A percentile compares a stretch with the other conserved stretches of the same genome.
Conservation (phyloP, 1,140 invertebrate genomes). For the Drosophila orena region DNA sequence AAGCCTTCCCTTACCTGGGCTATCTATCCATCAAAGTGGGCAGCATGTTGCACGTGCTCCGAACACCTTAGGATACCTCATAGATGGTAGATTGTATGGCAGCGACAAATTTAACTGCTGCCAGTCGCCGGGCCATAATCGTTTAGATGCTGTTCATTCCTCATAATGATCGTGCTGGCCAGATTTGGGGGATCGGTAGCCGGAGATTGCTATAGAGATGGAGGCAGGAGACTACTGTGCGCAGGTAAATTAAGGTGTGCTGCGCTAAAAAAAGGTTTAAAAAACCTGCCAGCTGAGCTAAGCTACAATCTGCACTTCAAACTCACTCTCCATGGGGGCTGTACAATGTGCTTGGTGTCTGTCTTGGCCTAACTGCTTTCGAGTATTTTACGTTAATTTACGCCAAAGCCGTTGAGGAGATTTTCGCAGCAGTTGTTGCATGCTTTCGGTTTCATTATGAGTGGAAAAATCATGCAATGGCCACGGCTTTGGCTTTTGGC, state of each 20-base stretch:
- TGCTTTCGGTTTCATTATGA: slow-evolving; percentile 78
- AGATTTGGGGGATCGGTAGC: slow-evolving; percentile 44
- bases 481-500: slow-evolving; percentile 2
- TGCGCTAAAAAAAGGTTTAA: neutral
- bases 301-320: slow-evolving; percentile 16
- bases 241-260: slow-evolving; percentile 48
- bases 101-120: slow-evolving; percentile 31
- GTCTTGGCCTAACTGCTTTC: slow-evolving; percentile 48
- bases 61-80: slow-evolving; percentile 19
- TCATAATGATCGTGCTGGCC: slow-evolving; percentile 47
- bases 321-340: slow-evolving; percentile 35
- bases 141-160: slow-evolving; percentile 21
- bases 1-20: neutral
- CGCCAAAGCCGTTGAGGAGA: slow-evolving; percentile 62
- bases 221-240: slow-evolving; percentile 29
- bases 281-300: slow-evolving; percentile 1
- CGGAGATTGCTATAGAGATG: slow-evolving; percentile 10
- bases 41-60: slow-evolving; percentile 27
- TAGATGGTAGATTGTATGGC: slow-evolving; percentile 27
- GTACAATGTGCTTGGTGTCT: slow-evolving; percentile 22
- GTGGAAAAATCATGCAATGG: slow-evolving; percentile 66
- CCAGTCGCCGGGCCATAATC: slow-evolving; percentile 15
- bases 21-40: slow-evolving; percentile 17
- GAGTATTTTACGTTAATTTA: slow-evolving; percentile 72
- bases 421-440: slow-evolving; percentile 41